Base-by-base conservation (phyloP, 2,113 vertebrate genomes). In the Podiceps cristatus region DNA sequence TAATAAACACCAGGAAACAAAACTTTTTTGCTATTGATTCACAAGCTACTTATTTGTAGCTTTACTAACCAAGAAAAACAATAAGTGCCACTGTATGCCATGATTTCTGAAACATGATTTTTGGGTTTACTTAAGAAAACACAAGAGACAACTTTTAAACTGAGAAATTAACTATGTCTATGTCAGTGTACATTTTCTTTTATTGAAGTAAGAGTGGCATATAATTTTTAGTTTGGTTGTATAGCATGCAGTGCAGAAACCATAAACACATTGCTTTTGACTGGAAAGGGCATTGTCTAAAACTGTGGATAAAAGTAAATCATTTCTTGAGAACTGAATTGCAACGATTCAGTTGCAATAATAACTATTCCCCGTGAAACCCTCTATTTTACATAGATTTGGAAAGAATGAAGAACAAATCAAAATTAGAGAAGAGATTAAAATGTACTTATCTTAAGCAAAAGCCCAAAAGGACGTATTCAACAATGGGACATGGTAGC, bases 11-110 rank as follows among this genome's bases (percentile, higher is more conserved):
- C 16, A 64, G 42, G n/a, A 75, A 79, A 60, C 52, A 76, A 78
- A 94, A 60, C 52, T 93, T 88, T 88, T 22, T 56, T 86, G 18
- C 24, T 66, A 53, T 25, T 87, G 81, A 95, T 88, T 95, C 69
- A 88, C 17, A 63, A 90, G 67, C 49, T 93, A 66, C 64, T 87
- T 75, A 68, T 31, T 75, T 78, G 28, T 37, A 86, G 37, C 24
- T 53, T 73, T 58, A 22, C 11, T 29, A 31, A 35, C 42, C 68
- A 94, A 86, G 68, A 78, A 86, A 95, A 95, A 84, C 40, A 90
- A 37, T 44, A 33, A 59, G 28, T 74, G 35, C 28, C 59, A 74
- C 63, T 75, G 11, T 60, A 58, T 3, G 11, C 45, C 7, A 11
- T 37, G 42, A 79, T 50, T 93, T 73, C 71, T 80, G 56, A 94